phyloP scores from a whole-genome alignment of 2,113 vertebrate genomes.

The Aldabrachelys gigantea region DNA sequence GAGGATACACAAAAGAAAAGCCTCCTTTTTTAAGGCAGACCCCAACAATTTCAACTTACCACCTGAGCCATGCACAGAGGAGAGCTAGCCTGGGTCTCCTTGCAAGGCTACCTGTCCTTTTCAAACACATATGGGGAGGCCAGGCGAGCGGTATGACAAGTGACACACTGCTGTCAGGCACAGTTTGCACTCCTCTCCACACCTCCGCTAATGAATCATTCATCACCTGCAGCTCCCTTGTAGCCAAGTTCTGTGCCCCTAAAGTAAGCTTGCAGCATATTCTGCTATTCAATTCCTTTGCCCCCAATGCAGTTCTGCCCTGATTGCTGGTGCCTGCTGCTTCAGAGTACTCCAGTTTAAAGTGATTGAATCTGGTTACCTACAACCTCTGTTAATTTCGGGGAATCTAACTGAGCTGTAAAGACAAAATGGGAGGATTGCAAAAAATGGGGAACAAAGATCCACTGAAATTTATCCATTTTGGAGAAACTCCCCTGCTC shows the following conservation, averaged over 20 bases:
- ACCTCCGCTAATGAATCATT: background rate
- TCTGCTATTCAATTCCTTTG: background rate
- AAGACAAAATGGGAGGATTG: background rate
- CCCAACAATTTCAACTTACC: background rate
- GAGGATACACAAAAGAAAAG: background rate
- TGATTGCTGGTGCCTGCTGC: background rate
- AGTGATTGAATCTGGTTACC: background rate
- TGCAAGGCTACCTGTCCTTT: background rate
- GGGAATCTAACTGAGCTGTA: background rate
- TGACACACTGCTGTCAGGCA: background rate
- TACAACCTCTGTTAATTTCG: background rate
- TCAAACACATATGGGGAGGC: background rate
- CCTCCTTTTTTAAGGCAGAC: background rate
- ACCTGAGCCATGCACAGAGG: fast-evolving
- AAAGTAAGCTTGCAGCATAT: background rate
- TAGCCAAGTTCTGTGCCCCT: background rate
- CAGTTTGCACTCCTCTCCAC: background rate
- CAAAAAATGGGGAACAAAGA: background rate
- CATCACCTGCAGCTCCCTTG: background rate
- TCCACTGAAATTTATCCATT: background rate
- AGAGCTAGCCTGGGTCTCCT: fast-evolving
- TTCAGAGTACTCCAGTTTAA: background rate
- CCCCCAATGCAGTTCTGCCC: background rate
- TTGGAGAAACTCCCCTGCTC: background rate
- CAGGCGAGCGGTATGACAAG: fast-evolving